Evolutionary conservation across 2,113 vertebrate species (phyloP), one percentile per base, ranked within the genome.

Genomic region (Ciconia maguari): DNA sequence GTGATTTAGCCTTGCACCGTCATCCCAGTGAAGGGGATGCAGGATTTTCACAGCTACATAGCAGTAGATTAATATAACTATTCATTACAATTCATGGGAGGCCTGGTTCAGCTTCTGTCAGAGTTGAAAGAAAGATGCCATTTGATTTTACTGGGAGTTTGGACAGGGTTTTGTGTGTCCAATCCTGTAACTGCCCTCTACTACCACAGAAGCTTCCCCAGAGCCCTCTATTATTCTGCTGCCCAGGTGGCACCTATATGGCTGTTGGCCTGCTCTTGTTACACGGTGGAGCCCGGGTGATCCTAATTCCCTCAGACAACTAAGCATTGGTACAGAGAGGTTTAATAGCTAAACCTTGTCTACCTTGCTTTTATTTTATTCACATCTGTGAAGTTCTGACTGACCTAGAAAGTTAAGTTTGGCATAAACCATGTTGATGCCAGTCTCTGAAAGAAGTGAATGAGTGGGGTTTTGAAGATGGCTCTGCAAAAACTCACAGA

Each of bases 31-130:
- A 96, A 94, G 85, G 84, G 44, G 89, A 90, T 89, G 89, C 71
- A 97, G 88, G 87, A 95, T 95, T 97, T 94, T 91, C 92, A 90
- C 87, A 94, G 94, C 91, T 90, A 92, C 64, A 81, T 91, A 91
- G 91, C 84, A 93, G 68, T 93, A 82, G 89, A 96, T 97, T 96
- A 95, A 95, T 96, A 83, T 81, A 96, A 77, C 84, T 89, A 49
- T 88, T 94, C 91, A 81, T 95, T 97, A 74, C 94, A 88, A 69
- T 85, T 96, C 89, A 93, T 70, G 70, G 82, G 78, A 93, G 81
- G 78, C 75, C 89, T 95, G 89, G 93, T 93, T 58, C 93, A 95
- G 51, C 85, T 86, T 83, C 93, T 90, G 42, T 22, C 76, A 86
- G 49, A 74, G 78, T 6, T 3, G 2, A 89, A 76, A 61, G 65